phyloP scores from a whole-genome alignment of 1,140 invertebrate genomes.

The Parapsyche elsis region DNA sequence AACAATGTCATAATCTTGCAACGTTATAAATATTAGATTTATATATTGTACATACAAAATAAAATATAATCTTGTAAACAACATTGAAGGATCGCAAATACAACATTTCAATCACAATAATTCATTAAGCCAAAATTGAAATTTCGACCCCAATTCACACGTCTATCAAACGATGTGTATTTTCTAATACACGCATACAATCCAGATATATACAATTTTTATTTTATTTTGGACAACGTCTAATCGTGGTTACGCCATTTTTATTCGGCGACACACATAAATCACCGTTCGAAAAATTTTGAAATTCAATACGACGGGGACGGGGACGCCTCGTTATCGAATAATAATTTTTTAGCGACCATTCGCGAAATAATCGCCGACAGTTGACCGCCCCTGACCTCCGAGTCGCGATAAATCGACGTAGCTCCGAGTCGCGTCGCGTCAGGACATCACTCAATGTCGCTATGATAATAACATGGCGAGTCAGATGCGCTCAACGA shows the following conservation, averaged over 20 bases:
- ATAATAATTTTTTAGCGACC: background rate
- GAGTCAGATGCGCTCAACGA: background rate
- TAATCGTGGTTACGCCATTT: slow-evolving; percentile 24
- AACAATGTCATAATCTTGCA: no score
- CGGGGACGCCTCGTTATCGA: background rate
- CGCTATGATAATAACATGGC: slow-evolving; percentile 12
- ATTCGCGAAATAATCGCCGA: background rate
- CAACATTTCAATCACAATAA: no score
- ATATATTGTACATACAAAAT: no score
- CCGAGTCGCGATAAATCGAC: background rate
- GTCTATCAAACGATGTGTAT: no score
- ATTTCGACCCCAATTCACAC: no score
- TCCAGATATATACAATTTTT: background rate
- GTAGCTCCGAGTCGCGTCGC: background rate
- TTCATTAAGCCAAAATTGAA: no score
- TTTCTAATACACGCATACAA: background rate
- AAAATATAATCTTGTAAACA: no score
- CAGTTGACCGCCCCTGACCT: slow-evolving; percentile 30
- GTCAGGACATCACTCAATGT: slow-evolving; percentile 14
- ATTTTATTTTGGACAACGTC: background rate
- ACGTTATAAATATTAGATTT: no score
- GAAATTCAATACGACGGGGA: slow-evolving; percentile 23
- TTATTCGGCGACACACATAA: slow-evolving; percentile 13
- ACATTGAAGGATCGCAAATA: no score
- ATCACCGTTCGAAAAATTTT: background rate